Evolutionary conservation across 2,888 invertebrate genomes (phyloP), one percentile per base, ranked within the genome.

Genomic region (Antheraea yamamai): DNA sequence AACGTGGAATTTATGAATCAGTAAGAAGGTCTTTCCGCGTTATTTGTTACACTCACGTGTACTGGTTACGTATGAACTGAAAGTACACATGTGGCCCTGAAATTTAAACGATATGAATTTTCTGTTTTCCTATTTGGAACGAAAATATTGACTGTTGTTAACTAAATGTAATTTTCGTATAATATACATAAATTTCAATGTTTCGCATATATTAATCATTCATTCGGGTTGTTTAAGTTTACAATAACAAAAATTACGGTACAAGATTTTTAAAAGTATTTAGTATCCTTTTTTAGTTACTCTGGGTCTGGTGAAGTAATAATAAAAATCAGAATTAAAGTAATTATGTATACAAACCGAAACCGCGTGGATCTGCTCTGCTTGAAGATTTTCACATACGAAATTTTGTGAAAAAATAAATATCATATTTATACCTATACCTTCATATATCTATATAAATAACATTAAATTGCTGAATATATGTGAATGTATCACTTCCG

Each of bases 51-150:
- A 61, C 23, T 23, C n/a, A 14, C 23, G 35, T 35, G 35, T 68
- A 66, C 26, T 30, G n/a, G 58, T n/a, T 30, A 55, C 16, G n/a
- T 35, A 61, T 30, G 18, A 64, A n/a, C 64, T 71, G 73, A 76
- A 68, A 52, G 71, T 61, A 71, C 76, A 74, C 75, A 35, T 72
- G 61, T 74, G 74, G 68, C 72, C 74, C 39, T 73, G 71, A 73
- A 74, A 61, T 47, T 52, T 66, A 66, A 61, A 73, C 74, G 74
- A 47, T 75, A 66, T 3, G 70, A 64, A 74, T 72, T 64, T 73
- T 58, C 61, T 73, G 76, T 75, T 66, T 72, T 76, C 75, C 68
- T 77, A 77, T 75, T 75, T 78, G 78, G 73, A 77, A 78, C 77
- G 76, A 78, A 73, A 75, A 78, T 18, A 68, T 35, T n/a, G 35